Evolutionary conservation across 2,888 invertebrate species (phyloP), one percentile per base, ranked within the genome.

Genomic region (Cephonodes hylas): DNA sequence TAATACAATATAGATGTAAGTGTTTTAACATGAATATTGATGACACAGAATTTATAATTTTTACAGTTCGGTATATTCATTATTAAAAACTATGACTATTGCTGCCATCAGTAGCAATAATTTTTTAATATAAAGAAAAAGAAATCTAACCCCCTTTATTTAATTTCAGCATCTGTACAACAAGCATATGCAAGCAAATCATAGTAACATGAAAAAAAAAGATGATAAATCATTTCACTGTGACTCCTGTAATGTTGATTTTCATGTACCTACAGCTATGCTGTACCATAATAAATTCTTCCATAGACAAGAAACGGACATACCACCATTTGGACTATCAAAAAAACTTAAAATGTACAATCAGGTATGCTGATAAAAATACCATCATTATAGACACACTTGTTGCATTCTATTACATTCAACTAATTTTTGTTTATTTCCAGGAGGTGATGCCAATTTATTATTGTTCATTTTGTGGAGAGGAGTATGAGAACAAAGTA

Each of bases 401-500:
- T 42, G 42, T 25, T 13, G 10, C 45, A 22, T 44, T 13, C 6
- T 31, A 8, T 22, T 42, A 23, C 23, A 18, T n/a, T 53, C 22
- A 38, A 48, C 62, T 13, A 13, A 31, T 48, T 53, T 42, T 42
- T 62, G n/a, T 64, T 42, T 63, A 64, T 42, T 84, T 86, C 62
- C 79, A 91, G 91, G 88, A 94, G 71, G 70, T 84, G 42, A 60
- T 91, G 58, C 81, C 75, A 64, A 75, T 92, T 42, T 88, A 84
- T 64, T 91, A 89, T 66, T 92, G 92, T 70, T 80, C 90, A 58
- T 91, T 95, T 69, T 95, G 95, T 82, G 95, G 95, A 15, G 94
- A 93, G 63, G 95, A 95, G 76, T 95, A 94, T 80, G 92, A 94
- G 56, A 93, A 95, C 63, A 95, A 95, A 82, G 94, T 94, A 61